Conservation (phyloP, 2,888 invertebrate species). For the Chymomyza procnemis region DNA sequence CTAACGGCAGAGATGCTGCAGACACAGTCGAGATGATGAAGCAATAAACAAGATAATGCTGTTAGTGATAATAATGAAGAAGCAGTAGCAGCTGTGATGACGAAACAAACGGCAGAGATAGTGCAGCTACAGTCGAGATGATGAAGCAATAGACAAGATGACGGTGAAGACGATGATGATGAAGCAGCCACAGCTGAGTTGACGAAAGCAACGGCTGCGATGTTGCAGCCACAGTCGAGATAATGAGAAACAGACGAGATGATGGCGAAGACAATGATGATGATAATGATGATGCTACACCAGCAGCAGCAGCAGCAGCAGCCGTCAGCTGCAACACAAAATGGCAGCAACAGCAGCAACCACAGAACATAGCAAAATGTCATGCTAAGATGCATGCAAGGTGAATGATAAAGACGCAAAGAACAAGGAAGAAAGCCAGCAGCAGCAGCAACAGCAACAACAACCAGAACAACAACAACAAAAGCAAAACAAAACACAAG, state of each 20-base stretch:
- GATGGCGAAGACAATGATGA: not conserved
- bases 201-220: not conserved
- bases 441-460: not conserved
- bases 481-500: not conserved
- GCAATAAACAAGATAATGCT: too few relatives aligned
- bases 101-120: too few relatives aligned
- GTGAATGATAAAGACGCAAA: constrained; percentile 17
- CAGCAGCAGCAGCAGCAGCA: not conserved
- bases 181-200: not conserved
- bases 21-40: not conserved
- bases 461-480: not conserved
- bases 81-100: not conserved
- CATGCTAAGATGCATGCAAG: constrained; percentile 14
- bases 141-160: too few relatives aligned
- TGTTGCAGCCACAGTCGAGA: not conserved
- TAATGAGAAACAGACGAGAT: not conserved
- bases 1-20: too few relatives aligned
- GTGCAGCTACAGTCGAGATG: too few relatives aligned
- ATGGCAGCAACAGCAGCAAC: constrained; percentile 1
- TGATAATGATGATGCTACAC: too few relatives aligned
- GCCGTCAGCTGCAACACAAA: not conserved
- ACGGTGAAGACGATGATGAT: not conserved
- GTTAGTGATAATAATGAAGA: too few relatives aligned
- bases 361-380: constrained; percentile 9
- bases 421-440: not conserved